Percentiles rank a stretch among this genome's conserved stretches.
These are phyloP conservation scores for Allobates femoralis DNA, from an alignment of 2,797 vertebrate species.

Conservation along the genomic window DNA sequence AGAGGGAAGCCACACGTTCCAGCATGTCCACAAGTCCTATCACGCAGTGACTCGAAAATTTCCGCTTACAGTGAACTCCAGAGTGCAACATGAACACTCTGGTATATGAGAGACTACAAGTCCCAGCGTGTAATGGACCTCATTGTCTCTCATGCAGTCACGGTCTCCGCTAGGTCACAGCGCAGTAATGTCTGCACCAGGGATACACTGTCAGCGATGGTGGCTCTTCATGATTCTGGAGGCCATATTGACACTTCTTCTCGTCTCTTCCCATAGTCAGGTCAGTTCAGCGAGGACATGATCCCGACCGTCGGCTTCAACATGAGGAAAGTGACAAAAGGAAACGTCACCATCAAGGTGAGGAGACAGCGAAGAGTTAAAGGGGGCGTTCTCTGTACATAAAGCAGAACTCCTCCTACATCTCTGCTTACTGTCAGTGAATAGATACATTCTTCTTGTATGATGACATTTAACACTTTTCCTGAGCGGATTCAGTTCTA, in stretches of 20 bases:
- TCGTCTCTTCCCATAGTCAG: conserved; percentile 80
- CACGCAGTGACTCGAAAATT: no score
- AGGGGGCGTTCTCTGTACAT: neutral
- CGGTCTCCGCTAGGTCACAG: no score
- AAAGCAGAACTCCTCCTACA: neutral
- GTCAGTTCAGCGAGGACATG: conserved; percentile 99
- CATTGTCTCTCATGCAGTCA: no score
- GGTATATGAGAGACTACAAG: no score
- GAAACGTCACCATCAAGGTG: conserved; percentile 99
- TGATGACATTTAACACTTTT: no score
- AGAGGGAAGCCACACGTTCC: neutral
- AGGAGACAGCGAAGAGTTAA: neutral
- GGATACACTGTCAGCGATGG: no score
- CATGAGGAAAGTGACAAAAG: conserved; percentile 99
- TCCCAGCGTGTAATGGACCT: no score
- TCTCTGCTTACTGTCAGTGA: conserved; percentile 1
- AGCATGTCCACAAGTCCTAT: neutral
- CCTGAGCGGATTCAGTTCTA: neutral
- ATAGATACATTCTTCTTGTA: neutral
- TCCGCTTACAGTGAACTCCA: neutral
- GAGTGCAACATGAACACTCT: no score
- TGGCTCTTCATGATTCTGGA: neutral
- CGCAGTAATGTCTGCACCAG: no score
- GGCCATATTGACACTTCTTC: neutral
- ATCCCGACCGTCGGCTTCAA: conserved; percentile 99